These are phyloP conservation scores for Gymnarchus niloticus DNA, from an alignment of 2,113 vertebrate genomes.

Conservation along the genomic window DNA sequence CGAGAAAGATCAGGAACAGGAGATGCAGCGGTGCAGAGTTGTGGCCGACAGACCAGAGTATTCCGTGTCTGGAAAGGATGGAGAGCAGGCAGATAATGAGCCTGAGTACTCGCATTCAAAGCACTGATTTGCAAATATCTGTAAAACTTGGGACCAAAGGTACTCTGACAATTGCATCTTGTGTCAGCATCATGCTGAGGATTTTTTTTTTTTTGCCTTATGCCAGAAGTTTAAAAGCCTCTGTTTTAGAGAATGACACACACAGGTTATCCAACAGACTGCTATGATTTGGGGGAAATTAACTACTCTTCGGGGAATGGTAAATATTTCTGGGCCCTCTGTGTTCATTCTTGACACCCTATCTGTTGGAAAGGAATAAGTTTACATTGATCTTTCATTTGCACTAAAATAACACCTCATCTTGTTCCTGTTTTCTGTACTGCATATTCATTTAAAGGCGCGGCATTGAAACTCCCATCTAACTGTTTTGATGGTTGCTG, in stretches of 20 bases:
- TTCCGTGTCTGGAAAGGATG: neutral
- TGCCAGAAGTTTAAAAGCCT: constrained; percentile 3
- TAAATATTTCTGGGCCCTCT: neutral
- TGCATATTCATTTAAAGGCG: neutral
- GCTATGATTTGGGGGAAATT: neutral
- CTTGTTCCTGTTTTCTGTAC: neutral
- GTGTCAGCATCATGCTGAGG: neutral
- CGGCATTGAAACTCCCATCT: neutral
- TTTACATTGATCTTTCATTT: neutral
- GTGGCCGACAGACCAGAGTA: neutral
- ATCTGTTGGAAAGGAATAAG: constrained; percentile 15
- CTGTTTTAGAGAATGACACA: neutral
- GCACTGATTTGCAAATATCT: neutral
- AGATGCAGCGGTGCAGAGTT: neutral
- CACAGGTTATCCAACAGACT: constrained; percentile 16
- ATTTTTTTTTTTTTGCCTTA: neutral
- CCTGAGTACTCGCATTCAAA: too few species aligned
- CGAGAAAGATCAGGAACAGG: neutral
- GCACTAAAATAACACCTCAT: constrained; percentile 10
- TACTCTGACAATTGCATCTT: neutral
- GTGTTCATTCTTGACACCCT: neutral
- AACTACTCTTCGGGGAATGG: neutral
- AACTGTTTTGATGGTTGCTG: constrained; percentile 9
- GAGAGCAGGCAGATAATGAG: neutral
- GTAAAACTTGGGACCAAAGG: neutral